A percentile compares a stretch with the other conserved stretches of the same genome.
phyloP scores from a whole-genome alignment of 2,797 vertebrate genomes.

The Tauraco hartlaubi region DNA sequence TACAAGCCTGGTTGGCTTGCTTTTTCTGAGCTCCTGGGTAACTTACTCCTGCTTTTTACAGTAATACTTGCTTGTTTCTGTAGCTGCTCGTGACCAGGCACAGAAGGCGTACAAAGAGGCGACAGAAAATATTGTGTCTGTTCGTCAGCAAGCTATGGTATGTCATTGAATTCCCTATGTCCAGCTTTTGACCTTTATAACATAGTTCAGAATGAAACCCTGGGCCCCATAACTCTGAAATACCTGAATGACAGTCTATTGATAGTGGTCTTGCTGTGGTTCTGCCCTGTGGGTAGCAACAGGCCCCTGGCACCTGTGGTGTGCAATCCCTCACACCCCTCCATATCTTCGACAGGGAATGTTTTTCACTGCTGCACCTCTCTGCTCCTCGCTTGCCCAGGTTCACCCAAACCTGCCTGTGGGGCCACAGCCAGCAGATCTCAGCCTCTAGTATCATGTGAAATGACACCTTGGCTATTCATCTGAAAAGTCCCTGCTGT shows the following conservation, averaged over 20 bases:
- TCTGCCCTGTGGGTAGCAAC: background rate
- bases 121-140: constrained; percentile 80
- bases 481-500: background rate
- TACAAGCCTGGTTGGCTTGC: background rate
- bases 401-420: background rate
- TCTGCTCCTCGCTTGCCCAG: background rate
- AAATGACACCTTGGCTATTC: background rate
- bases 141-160: constrained; percentile 91
- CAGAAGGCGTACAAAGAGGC: constrained; percentile 80
- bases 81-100: constrained; percentile 82
- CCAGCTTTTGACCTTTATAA: background rate
- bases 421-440: background rate
- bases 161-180: constrained; percentile 51
- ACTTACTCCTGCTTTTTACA: background rate
- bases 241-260: too few relatives aligned
- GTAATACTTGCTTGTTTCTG: background rate
- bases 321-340: background rate
- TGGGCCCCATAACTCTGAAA: background rate
- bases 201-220: background rate
- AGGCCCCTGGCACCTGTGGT: background rate
- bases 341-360: background rate
- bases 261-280: background rate
- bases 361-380: background rate
- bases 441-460: background rate
- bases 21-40: background rate